A percentile compares a stretch with the other conserved stretches of the same genome.
Conservation (phyloP, 2,888 invertebrate genomes). For the Teleiodes luculella region DNA sequence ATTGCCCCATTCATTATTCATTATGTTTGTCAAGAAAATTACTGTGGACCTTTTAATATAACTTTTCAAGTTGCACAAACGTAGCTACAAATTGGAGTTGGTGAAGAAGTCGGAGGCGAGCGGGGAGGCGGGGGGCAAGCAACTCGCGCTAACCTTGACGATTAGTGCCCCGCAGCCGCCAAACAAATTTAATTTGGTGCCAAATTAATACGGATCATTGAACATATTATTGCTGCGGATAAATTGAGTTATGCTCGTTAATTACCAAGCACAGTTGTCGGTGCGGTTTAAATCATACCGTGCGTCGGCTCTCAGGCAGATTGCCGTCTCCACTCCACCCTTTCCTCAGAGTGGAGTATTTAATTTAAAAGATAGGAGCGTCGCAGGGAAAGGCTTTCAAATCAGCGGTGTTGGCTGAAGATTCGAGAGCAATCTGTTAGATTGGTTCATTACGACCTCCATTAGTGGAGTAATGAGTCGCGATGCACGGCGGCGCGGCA, state of each 20-base stretch:
- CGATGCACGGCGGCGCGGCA: constrained; percentile 58
- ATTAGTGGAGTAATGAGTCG: constrained; percentile 77
- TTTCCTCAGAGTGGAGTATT: constrained; percentile 38
- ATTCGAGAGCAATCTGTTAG: constrained; percentile 77
- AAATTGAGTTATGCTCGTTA: constrained; percentile 30
- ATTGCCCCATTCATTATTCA: constrained; percentile 73
- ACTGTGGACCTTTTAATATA: constrained; percentile 78
- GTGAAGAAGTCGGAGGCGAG: constrained; percentile 50
- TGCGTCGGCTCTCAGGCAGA: constrained; percentile 9
- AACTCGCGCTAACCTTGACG: constrained; percentile 60
- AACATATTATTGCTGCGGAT: constrained; percentile 31
- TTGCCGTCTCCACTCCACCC: constrained; percentile 5
- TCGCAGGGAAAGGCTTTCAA: constrained; percentile 60
- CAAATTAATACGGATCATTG: constrained; percentile 59
- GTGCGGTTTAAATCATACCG: constrained; percentile 8
- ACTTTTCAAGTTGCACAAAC: constrained; percentile 64
- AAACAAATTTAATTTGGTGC: constrained; percentile 62
- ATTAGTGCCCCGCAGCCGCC: constrained; percentile 57
- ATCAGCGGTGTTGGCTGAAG: constrained; percentile 69
- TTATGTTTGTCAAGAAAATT: constrained; percentile 75
- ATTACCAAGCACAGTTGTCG: constrained; percentile 17
- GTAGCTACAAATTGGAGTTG: constrained; percentile 68
- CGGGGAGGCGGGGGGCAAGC: constrained; percentile 15
- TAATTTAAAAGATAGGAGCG: constrained; percentile 57
- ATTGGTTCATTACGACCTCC: constrained; percentile 76